Base-by-base conservation (phyloP, 1,140 invertebrate genomes). In the Streblospio benedicti region DNA sequence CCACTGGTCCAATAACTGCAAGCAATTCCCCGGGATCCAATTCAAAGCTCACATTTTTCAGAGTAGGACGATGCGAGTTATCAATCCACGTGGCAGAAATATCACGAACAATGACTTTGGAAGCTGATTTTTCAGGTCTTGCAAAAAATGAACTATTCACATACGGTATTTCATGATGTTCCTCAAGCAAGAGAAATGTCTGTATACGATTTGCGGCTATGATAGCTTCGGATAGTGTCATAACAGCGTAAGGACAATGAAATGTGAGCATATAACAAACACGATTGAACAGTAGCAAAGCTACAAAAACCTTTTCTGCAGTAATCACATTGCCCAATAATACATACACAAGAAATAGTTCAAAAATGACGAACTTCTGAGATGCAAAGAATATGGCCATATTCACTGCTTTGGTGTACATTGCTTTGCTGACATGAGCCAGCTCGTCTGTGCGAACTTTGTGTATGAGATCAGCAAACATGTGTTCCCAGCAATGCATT, bases 1-100 rank as follows among this genome's bases (percentile, higher is more conserved):
- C 88, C 51, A 85, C 86, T 61, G 82, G 78, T 28, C 89, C 89
- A 32, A 90, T 85, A 33, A 92, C 28, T n/a, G 64, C 59, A n/a
- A 59, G 23, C 31, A 63, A 38, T 16, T 51, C 51, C 14, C 49
- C 61, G 6, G 16, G 28, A 2, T 55, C 47, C 16, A 59, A 18
- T 4, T 28, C 2, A n/a, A 61, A 57, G 18, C n/a, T n/a, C n/a
- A n/a, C n/a, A n/a, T n/a, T n/a, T n/a, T n/a, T n/a, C n/a, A n/a
- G n/a, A n/a, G n/a, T n/a, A n/a, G n/a, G n/a, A n/a, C n/a, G n/a
- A n/a, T n/a, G n/a, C n/a, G n/a, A n/a, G n/a, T n/a, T n/a, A n/a
- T n/a, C 44, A 47, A 9, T 4, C 27, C 44, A n/a, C 44, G 27
- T 4, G 44, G 27, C 27, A 27, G 4, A 20, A 20, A n/a, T 6